phyloP scores from a whole-genome alignment of 2,113 vertebrate genomes.

The Sinocyclocheilus maitianheensis region DNA sequence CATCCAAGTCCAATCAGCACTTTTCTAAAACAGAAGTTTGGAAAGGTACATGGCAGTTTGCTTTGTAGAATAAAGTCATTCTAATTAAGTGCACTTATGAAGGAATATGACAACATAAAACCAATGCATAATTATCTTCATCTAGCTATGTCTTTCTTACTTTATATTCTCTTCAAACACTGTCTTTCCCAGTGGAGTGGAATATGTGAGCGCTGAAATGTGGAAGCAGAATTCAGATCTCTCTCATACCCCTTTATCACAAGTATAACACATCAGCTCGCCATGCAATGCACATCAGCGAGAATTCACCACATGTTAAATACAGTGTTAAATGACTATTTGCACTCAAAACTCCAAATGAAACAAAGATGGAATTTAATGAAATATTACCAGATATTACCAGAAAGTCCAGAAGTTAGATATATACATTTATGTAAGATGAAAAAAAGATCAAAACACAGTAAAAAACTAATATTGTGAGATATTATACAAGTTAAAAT shows the following conservation, averaged over 20 bases:
- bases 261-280: background rate
- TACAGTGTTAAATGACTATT: background rate
- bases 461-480: too few relatives aligned
- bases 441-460: too few relatives aligned
- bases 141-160: slow-evolving; percentile 1
- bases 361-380: background rate
- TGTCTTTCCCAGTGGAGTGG: background rate
- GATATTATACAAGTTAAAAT: too few relatives aligned
- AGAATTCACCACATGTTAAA: background rate
- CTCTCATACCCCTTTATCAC: background rate
- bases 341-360: background rate
- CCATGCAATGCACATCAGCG: background rate
- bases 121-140: background rate
- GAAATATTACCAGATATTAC: background rate
- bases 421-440: background rate
- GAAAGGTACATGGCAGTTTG: background rate
- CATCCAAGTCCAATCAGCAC: slow-evolving; percentile 22
- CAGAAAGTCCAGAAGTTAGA: background rate
- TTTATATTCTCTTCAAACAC: background rate
- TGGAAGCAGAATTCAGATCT: background rate
- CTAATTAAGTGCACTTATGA: slow-evolving; percentile 33
- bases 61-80: background rate
- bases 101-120: slow-evolving; percentile 5
- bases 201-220: background rate
- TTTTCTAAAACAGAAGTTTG: slow-evolving; percentile 29